Evolutionary conservation across 1,140 invertebrate genomes (phyloP), one percentile per base, ranked within the genome.

Genomic region (Zophobas atratus): DNA sequence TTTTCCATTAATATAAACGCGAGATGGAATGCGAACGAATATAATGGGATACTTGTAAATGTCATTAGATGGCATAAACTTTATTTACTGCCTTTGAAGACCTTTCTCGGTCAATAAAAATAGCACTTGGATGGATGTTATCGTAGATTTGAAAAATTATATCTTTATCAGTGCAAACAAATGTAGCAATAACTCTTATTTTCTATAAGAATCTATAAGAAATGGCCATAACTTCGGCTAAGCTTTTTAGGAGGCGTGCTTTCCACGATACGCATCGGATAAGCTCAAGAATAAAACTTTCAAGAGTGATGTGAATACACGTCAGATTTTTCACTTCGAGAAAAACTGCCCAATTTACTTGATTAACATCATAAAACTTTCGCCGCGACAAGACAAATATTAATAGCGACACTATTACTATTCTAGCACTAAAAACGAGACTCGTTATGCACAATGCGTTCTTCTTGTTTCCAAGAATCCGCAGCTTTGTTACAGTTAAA

Each of bases 91-190:
- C n/a, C 60, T 67, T n/a, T n/a, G n/a, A 67, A 39, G 39, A 32
- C 60, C 38, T 67, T 67, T 32, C 39, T 43, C 33, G 34, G 60
- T 43, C 60, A 67, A 67, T 67, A 67, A 67, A 20, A 32, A 43
- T 36, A 43, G 33, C 60, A 60, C 35, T 60, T 60, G 60, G 39
- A 43, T 8, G n/a, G 38, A 1, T 43, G 60, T 67, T 67, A 67
- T 43, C 35, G 60, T 41, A 5, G 20, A 67, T 67, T 43, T 67
- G 60, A 67, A 67, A 67, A 67, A 67, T 67, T 41, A 43, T 67
- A 41, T 43, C 60, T 67, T 67, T 67, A 67, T 67, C 60, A 67
- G 38, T 67, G 38, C 60, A 67, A 67, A 67, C 60, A 67, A 67
- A 67, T 67, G 60, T 67, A 67, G 38, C 60, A 43, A 67, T 67